A percentile compares a stretch with the other conserved stretches of the same genome.
These are phyloP conservation scores for Megalops atlanticus DNA, from an alignment of 2,113 vertebrate species.

Conservation along the genomic window DNA sequence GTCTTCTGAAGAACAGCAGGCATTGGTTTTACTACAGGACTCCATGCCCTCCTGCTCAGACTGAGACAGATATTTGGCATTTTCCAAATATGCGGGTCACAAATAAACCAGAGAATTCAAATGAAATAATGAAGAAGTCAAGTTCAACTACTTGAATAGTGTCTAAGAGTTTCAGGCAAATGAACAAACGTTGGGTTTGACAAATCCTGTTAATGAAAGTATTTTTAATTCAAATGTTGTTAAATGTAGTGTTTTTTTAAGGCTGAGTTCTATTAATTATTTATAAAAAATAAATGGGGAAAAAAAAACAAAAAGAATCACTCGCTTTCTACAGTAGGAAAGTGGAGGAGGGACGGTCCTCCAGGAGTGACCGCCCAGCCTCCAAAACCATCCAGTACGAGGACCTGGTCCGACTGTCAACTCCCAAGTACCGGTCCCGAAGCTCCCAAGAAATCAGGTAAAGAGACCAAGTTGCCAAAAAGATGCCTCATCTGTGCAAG, in stretches of 20 bases:
- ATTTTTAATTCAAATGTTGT: too few relatives aligned
- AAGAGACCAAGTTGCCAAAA: constrained; percentile 16
- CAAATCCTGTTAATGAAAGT: too few relatives aligned
- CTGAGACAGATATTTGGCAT: background rate
- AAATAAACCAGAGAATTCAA: background rate
- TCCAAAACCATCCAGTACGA: constrained; percentile 43
- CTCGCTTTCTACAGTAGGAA: constrained; percentile 50
- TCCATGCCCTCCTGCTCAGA: background rate
- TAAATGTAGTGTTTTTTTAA: too few relatives aligned
- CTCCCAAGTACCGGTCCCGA: constrained; percentile 45
- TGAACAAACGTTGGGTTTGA: background rate
- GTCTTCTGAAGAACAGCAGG: background rate
- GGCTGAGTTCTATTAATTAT: too few relatives aligned
- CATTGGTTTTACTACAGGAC: constrained; percentile 2
- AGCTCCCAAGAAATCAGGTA: constrained; percentile 52
- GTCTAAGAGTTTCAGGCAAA: background rate
- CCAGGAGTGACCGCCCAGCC: constrained; percentile 52
- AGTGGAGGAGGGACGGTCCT: constrained; percentile 28
- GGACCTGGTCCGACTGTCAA: constrained; percentile 51
- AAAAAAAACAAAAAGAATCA: background rate
- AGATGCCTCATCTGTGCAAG: background rate
- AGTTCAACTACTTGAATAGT: background rate
- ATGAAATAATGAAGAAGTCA: constrained; percentile 4
- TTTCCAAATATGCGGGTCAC: background rate
- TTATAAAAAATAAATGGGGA: too few relatives aligned